Evolutionary conservation across 2,888 invertebrate genomes (phyloP), one percentile per base, ranked within the genome.

Genomic region (Eilema caniola): DNA sequence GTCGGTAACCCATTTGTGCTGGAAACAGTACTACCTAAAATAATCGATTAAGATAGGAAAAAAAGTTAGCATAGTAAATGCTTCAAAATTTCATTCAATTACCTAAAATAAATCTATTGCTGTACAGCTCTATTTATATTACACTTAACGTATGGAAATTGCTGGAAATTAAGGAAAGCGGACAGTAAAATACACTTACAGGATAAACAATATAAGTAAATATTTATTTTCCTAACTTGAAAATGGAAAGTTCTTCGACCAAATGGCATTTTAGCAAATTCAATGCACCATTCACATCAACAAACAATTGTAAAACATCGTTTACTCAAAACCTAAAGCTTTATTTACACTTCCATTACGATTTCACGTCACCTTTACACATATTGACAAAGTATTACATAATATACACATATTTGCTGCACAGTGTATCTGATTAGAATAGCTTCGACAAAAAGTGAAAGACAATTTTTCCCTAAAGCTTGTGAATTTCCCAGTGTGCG

Each of bases 391-490:
- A 66, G 33, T 10, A 56, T 66, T 57, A 62, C 65, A 33, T 63
- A 64, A 60, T 31, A 75, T 56, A 41, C 53, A 31, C 69, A 72
- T 72, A 73, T 73, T 75, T 79, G 70, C 70, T 59, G 72, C 69
- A 70, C 66, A 67, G 70, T 72, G 75, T 84, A 84, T 83, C 72
- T 70, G 78, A 84, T 86, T 85, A 83, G 84, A 81, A 79, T 80
- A 75, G 69, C 66, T 31, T 69, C 78, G 82, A 79, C 79, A 87
- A 87, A 78, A 81, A 85, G 84, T 77, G 83, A 86, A 86, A 85
- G 80, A 86, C 72, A 76, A 76, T 79, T 81, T 57, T 83, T 81
- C 78, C 76, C 71, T 76, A 47, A 64, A 69, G 77, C 80, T 80
- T 85, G 86, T 72, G 87, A 87, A 82, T 74, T 85, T 86, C 78